A percentile compares a stretch with the other conserved stretches of the same genome.
phyloP scores from a whole-genome alignment of 2,113 vertebrate species.

The Odontesthes bonariensis region DNA sequence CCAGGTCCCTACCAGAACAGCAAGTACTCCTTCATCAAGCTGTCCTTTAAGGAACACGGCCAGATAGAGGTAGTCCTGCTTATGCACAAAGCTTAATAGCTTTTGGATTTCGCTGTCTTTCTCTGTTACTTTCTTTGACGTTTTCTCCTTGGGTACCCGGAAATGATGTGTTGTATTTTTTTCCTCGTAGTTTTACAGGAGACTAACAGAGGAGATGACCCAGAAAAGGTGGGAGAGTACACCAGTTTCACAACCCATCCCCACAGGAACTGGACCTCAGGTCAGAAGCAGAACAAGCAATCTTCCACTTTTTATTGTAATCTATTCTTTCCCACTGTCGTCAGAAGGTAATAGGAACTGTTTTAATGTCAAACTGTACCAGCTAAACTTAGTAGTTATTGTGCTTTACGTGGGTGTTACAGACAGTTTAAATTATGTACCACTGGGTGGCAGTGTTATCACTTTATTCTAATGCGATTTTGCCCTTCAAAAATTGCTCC shows the following conservation, averaged over 20 bases:
- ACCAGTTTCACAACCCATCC: conserved; percentile 86
- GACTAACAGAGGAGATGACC: conserved; percentile 94
- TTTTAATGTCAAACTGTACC: background rate
- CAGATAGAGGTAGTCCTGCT: conserved; percentile 91
- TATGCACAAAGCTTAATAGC: background rate
- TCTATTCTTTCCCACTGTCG: background rate
- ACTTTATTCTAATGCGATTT: background rate
- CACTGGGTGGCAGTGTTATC: conserved; percentile 66
- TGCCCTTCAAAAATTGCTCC: background rate
- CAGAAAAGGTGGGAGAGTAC: conserved; percentile 93
- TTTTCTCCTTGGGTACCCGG: background rate
- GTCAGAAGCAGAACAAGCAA: conserved; percentile 69
- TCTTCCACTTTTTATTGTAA: background rate
- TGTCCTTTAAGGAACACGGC: conserved; percentile 98
- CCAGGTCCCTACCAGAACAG: conserved; percentile 95
- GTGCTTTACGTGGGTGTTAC: background rate
- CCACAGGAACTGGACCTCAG: conserved; percentile 82
- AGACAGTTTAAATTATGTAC: conserved; percentile 5
- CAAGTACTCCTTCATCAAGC: conserved; percentile 92
- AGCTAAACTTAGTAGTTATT: background rate
- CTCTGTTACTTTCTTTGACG: background rate
- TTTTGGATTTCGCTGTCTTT: background rate
- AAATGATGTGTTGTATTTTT: conserved; percentile 6
- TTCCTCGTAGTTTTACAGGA: conserved; percentile 89
- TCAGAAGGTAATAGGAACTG: background rate